phyloP scores from a whole-genome alignment of 2,888 invertebrate species.

The Ennomos quercinarius region DNA sequence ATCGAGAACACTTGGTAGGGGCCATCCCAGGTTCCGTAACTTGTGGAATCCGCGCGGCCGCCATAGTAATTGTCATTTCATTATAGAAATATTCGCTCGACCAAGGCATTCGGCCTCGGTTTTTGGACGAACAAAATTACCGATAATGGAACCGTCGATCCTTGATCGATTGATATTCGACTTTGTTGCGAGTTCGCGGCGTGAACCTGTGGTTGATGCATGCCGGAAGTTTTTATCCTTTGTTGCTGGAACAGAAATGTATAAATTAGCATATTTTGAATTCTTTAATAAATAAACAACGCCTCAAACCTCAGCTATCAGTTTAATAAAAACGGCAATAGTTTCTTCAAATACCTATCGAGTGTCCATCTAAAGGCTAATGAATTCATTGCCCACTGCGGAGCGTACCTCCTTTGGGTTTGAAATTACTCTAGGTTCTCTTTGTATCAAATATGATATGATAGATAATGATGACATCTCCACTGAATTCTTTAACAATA shows the following conservation, averaged over 20 bases:
- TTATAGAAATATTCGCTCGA: slow-evolving; percentile 78
- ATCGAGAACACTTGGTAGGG: slow-evolving; percentile 52
- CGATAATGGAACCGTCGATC: slow-evolving; percentile 77
- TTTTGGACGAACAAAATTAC: slow-evolving; percentile 76
- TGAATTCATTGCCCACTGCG: too few relatives aligned
- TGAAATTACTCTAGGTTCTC: too few relatives aligned
- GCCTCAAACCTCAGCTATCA: not conserved
- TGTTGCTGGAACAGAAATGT: slow-evolving; percentile 5
- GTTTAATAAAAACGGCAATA: too few relatives aligned
- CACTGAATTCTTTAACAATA: too few relatives aligned
- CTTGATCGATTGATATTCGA: slow-evolving; percentile 59
- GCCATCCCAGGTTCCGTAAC: slow-evolving; percentile 57
- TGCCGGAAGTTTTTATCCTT: slow-evolving; percentile 13
- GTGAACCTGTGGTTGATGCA: slow-evolving; percentile 16
- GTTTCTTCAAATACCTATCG: too few relatives aligned
- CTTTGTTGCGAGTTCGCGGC: slow-evolving; percentile 14
- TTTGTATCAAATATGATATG: too few relatives aligned
- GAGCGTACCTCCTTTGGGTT: too few relatives aligned
- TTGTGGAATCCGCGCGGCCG: slow-evolving; percentile 61
- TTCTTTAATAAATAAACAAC: slow-evolving; percentile 3
- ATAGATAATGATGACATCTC: too few relatives aligned
- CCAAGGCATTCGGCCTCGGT: slow-evolving; percentile 63
- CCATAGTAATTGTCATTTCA: slow-evolving; percentile 82
- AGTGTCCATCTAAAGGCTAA: too few relatives aligned
- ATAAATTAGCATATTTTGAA: slow-evolving; percentile 12